Evolutionary conservation across 2,888 invertebrate genomes (phyloP).

Genomic region (Pocota personata): DNA sequence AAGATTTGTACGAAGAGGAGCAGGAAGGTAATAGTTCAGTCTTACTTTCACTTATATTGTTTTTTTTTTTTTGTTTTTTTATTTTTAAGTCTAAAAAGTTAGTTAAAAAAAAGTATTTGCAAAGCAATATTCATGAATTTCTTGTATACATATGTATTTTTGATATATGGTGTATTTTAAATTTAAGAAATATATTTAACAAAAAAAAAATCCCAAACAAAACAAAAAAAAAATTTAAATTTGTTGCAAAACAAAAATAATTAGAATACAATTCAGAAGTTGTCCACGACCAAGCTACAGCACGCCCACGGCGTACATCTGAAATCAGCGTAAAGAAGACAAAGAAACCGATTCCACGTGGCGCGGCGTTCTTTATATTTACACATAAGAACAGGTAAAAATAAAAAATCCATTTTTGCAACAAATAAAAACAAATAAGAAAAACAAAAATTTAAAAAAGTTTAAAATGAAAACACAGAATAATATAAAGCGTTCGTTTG

Average conservation of each 20-base stretch:
- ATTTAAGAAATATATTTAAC: constrained; percentile 7
- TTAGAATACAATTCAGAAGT: constrained; percentile 83
- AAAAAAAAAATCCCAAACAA: constrained; percentile 49
- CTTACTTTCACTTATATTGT: not conserved
- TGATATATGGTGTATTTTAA: not conserved
- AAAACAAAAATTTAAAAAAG: not conserved
- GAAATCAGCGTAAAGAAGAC: constrained; percentile 92
- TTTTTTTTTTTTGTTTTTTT: constrained; percentile 1
- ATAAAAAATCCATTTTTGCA: constrained; percentile 72
- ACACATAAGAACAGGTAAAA: constrained; percentile 96
- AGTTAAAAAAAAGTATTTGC: constrained; percentile 6
- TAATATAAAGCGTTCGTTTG: constrained; percentile 56
- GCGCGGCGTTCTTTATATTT: constrained; percentile 96
- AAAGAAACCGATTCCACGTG: constrained; percentile 95
- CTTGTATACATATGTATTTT: not conserved
- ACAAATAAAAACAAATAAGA: constrained; percentile 50
- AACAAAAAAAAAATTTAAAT: constrained; percentile 26
- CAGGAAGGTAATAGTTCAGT: constrained; percentile 83
- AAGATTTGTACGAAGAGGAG: constrained; percentile 84
- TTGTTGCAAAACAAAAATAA: constrained; percentile 64
- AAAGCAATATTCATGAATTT: not conserved
- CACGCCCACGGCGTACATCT: constrained; percentile 93
- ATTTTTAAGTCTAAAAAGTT: constrained; percentile 24
- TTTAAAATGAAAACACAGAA: not conserved
- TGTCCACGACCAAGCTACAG: constrained; percentile 84